Percentiles rank a stretch among this genome's conserved stretches.
phyloP scores from a whole-genome alignment of 2,113 vertebrate genomes.

The Maccullochella peelii region DNA sequence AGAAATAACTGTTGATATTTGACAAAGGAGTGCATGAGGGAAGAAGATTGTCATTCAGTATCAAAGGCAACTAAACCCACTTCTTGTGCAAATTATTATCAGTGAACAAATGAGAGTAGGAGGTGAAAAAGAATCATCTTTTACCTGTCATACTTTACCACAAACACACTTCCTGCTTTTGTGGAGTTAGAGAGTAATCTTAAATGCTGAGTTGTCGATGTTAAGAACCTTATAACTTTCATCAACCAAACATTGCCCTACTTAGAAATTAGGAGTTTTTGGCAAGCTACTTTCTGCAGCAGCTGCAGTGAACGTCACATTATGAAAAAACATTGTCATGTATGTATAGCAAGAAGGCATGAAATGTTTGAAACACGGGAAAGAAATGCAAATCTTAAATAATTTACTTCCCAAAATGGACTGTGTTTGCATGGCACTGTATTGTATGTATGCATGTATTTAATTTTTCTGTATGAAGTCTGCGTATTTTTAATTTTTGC shows the following conservation, averaged over 20 bases:
- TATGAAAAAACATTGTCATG: constrained; percentile 75
- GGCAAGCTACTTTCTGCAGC: constrained; percentile 40
- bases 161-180: constrained; percentile 30
- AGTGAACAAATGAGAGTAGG: constrained; percentile 10
- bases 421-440: constrained; percentile 86
- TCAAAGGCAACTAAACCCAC: background rate
- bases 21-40: background rate
- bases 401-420: constrained; percentile 80
- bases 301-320: constrained; percentile 48
- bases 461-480: constrained; percentile 75
- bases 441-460: constrained; percentile 85
- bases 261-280: constrained; percentile 31
- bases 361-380: constrained; percentile 74
- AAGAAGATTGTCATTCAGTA: background rate
- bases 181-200: constrained; percentile 25
- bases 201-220: constrained; percentile 35
- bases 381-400: constrained; percentile 78
- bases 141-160: constrained; percentile 15
- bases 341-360: constrained; percentile 83
- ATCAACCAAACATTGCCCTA: constrained; percentile 44
- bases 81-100: constrained; percentile 11
- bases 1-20: constrained; percentile 18
- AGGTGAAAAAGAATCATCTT: constrained; percentile 1
- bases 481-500: constrained; percentile 62
- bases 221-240: constrained; percentile 22